A percentile compares a stretch with the other conserved stretches of the same genome.
These are phyloP conservation scores for Matsumyia berberina DNA, from an alignment of 2,888 invertebrate species.

Conservation along the genomic window DNA sequence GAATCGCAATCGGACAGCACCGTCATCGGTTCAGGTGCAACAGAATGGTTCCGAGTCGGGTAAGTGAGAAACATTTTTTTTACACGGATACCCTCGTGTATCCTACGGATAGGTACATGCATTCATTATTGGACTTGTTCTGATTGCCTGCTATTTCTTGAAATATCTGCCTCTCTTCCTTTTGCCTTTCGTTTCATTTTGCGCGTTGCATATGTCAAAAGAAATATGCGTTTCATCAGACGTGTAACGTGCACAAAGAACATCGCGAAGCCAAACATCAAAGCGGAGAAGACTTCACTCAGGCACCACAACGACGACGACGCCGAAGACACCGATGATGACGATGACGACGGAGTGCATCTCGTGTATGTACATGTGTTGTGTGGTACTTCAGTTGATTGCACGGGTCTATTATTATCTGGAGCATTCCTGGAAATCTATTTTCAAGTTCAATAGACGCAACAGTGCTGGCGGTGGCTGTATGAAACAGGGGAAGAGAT, in stretches of 20 bases:
- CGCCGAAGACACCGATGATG: conserved; percentile 39
- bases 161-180: conserved; percentile 4
- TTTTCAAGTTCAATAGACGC: conserved; percentile 74
- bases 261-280: conserved; percentile 60
- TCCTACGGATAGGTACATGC: conserved; percentile 27
- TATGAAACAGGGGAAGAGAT: conserved; percentile 39
- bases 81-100: conserved; percentile 30
- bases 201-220: conserved; percentile 72
- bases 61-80: conserved; percentile 71
- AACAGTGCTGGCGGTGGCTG: conserved; percentile 22
- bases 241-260: conserved; percentile 53
- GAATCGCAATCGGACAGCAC: conserved; percentile 79
- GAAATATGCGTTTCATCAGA: conserved; percentile 66
- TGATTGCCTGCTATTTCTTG: conserved; percentile 36
- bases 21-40: conserved; percentile 73
- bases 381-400: conserved; percentile 68
- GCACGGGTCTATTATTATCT: conserved; percentile 73
- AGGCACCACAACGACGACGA: conserved; percentile 20
- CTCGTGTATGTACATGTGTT: conserved; percentile 19
- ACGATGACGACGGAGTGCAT: conserved; percentile 40
- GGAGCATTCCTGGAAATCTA: conserved; percentile 75
- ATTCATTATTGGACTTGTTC: conserved; percentile 52
- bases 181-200: conserved; percentile 40
- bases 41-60: conserved; percentile 78
- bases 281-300: conserved; percentile 55